These are phyloP conservation scores for Nysson spinosus DNA, from an alignment of 2,888 invertebrate species.

Conservation along the genomic window DNA sequence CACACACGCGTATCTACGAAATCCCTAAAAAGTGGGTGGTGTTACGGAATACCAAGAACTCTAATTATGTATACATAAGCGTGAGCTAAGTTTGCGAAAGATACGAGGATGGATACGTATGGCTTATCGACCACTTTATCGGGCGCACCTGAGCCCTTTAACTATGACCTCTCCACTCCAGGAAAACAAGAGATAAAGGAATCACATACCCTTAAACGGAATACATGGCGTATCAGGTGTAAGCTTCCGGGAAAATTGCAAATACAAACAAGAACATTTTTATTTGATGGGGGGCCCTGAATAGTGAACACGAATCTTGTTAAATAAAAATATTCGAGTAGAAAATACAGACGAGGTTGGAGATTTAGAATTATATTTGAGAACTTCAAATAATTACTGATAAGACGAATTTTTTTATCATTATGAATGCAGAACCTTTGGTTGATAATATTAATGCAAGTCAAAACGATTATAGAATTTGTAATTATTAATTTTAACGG, in stretches of 20 bases:
- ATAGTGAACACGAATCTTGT: conserved; percentile 40
- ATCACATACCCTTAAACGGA: conserved; percentile 21
- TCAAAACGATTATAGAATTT: too few relatives aligned
- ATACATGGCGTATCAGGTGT: conserved; percentile 44
- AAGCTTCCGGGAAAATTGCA: conserved; percentile 39
- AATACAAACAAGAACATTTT: conserved; percentile 14
- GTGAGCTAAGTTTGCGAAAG: conserved; percentile 5
- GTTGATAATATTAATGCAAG: too few relatives aligned
- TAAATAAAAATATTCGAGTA: too few relatives aligned
- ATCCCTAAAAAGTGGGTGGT: too few relatives aligned
- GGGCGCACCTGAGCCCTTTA: conserved; percentile 48
- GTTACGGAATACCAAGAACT: too few relatives aligned
- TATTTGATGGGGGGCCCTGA: conserved; percentile 4
- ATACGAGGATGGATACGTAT: conserved; percentile 17
- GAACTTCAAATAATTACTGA: too few relatives aligned
- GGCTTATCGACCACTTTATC: conserved; percentile 45
- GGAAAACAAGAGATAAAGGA: conserved; percentile 42
- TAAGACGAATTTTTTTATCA: too few relatives aligned
- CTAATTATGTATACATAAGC: too few relatives aligned
- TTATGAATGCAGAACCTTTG: too few relatives aligned
- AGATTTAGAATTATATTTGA: not conserved
- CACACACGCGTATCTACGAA: too few relatives aligned
- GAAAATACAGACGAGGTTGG: too few relatives aligned
- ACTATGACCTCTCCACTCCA: conserved; percentile 26
- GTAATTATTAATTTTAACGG: not conserved